A percentile compares a stretch with the other conserved stretches of the same genome.
These are phyloP conservation scores for Xiphophorus birchmanni DNA, from an alignment of 2,797 vertebrate species.

Conservation along the genomic window DNA sequence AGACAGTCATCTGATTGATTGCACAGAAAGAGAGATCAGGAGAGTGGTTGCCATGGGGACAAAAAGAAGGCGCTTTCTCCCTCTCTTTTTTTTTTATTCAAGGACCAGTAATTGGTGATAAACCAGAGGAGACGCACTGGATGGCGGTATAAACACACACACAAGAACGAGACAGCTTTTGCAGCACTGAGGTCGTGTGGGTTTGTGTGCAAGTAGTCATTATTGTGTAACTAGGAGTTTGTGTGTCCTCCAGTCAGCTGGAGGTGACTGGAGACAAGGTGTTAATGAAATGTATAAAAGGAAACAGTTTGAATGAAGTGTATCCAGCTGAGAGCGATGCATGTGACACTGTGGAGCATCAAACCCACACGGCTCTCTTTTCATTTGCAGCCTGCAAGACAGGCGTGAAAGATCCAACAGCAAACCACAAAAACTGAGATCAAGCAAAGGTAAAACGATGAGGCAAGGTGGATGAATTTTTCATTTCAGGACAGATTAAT, in stretches of 20 bases:
- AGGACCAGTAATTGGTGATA: conserved; percentile 73
- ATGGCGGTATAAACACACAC: conserved; percentile 41
- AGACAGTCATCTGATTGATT: conserved; percentile 65
- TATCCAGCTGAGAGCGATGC: conserved; percentile 52
- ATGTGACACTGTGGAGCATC: conserved; percentile 25
- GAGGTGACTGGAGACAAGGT: conserved; percentile 54
- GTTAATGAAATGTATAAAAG: conserved; percentile 57
- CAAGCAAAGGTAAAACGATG: background rate
- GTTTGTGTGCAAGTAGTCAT: conserved; percentile 4
- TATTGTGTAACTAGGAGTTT: conserved; percentile 1
- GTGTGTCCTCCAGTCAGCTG: conserved; percentile 47
- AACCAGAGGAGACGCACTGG: conserved; percentile 53
- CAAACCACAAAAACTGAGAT: conserved; percentile 4
- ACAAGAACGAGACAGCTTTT: conserved; percentile 36
- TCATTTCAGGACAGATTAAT: background rate
- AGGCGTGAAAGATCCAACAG: conserved; percentile 4
- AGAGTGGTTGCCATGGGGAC: conserved; percentile 73
- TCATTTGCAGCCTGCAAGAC: conserved; percentile 32
- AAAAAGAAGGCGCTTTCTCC: conserved; percentile 23
- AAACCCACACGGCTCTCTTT: conserved; percentile 23
- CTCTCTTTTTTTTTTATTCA: background rate
- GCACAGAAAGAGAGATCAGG: conserved; percentile 45
- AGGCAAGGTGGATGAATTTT: background rate
- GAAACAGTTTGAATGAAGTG: conserved; percentile 38
- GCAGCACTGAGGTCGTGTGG: conserved; percentile 38